Evolutionary conservation across 1,140 invertebrate species (phyloP).

Genomic region (Tetragonula clypearis): DNA sequence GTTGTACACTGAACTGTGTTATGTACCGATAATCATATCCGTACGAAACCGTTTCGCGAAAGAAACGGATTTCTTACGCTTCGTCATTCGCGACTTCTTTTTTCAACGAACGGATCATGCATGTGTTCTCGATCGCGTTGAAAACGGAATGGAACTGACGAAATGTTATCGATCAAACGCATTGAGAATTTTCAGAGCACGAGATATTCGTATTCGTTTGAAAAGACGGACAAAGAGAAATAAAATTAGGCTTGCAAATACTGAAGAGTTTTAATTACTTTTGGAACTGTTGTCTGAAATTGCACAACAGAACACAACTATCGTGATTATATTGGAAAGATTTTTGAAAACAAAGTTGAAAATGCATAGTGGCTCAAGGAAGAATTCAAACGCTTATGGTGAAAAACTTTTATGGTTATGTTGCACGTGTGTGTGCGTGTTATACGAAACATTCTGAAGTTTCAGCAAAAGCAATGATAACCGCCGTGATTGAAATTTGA

Average conservation of each 20-base stretch:
- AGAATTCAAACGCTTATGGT: too few relatives aligned
- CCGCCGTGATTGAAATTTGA: too few relatives aligned
- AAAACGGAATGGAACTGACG: conserved; percentile 22
- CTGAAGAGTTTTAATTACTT: too few relatives aligned
- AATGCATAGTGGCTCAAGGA: neutral
- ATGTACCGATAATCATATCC: conserved; percentile 43
- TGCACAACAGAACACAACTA: neutral
- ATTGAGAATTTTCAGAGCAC: too few relatives aligned
- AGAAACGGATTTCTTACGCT: conserved; percentile 32
- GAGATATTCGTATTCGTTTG: too few relatives aligned
- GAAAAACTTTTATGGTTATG: too few relatives aligned
- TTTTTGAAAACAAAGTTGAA: neutral
- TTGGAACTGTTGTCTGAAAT: neutral
- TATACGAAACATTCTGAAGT: too few relatives aligned
- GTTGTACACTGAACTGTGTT: neutral
- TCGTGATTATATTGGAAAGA: neutral
- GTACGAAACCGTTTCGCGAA: conserved; percentile 24
- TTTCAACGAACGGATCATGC: neutral
- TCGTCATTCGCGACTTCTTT: conserved; percentile 36
- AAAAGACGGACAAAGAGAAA: too few relatives aligned
- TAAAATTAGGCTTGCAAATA: too few relatives aligned
- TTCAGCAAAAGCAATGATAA: too few relatives aligned
- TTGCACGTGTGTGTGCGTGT: too few relatives aligned
- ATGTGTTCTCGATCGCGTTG: neutral
- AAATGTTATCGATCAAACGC: too few relatives aligned